phyloP scores from a whole-genome alignment of 2,888 invertebrate genomes.

The Pachymerium ferrugineum region DNA sequence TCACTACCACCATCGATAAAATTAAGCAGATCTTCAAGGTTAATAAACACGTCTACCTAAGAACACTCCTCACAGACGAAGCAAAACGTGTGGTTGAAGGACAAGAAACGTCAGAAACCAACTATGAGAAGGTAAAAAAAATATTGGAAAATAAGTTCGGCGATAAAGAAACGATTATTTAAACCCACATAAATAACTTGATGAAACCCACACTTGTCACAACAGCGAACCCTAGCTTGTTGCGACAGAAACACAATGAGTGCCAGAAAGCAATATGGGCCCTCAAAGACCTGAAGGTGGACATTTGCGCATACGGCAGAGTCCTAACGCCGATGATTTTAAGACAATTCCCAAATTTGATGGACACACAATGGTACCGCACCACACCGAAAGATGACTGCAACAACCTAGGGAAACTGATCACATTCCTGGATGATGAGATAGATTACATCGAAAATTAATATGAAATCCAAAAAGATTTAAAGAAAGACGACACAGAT shows the following conservation, averaged over 20 bases:
- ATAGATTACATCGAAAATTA: too few relatives aligned
- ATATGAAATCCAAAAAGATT: neutral
- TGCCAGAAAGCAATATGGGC: neutral
- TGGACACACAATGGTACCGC: neutral
- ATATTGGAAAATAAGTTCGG: neutral
- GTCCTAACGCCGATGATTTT: neutral
- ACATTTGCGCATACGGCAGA: neutral
- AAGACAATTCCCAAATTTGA: neutral
- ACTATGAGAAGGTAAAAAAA: neutral
- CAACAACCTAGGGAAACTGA: neutral
- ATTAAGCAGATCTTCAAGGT: neutral
- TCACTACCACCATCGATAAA: neutral
- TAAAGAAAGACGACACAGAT: neutral
- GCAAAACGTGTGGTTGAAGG: neutral
- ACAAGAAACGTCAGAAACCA: neutral
- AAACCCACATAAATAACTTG: neutral
- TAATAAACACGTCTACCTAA: neutral
- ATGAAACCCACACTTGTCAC: neutral
- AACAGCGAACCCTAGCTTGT: neutral
- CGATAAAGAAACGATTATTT: neutral
- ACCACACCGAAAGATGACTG: neutral
- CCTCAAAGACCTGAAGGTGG: neutral
- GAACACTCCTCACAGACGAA: neutral
- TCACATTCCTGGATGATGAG: neutral
- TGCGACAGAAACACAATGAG: neutral